Base-by-base conservation (phyloP, 1,140 invertebrate genomes). In the Cylas formicarius region DNA sequence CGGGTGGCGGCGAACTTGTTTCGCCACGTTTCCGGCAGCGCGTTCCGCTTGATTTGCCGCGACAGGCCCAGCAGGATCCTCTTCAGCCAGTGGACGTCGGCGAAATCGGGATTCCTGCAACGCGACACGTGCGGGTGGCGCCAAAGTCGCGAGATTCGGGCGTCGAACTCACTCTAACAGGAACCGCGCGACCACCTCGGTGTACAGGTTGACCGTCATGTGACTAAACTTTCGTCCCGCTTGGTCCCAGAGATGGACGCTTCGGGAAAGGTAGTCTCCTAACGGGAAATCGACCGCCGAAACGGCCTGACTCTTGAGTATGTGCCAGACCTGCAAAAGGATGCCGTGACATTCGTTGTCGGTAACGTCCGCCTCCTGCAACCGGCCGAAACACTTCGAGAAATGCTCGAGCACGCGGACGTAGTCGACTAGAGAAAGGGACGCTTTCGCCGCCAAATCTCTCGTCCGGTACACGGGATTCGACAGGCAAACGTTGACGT, bases 391-490 rank as follows among this genome's bases (percentile, higher is more conserved):
- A 31, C 69, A 49, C 28, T 60, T 56, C 14, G 46, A 44, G 6
- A 69, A 22, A 22, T 66, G 44, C n/a, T 28, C 24, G 3, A 48
- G n/a, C 10, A 60, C 27, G 38, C 66, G 62, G 14, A 57, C 50
- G 23, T 58, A 52, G 3, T 70, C 67, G 2, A 86, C 63, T 49
- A 88, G 61, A 19, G 81, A 71, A 18, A 75, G 71, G 7, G 83
- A 62, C 29, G 85, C 77, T 68, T 74, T 73, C 7, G 80, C 77
- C 34, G 81, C 73, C 43, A 86, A 62, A 54, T 77, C 67, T 56
- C 85, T 67, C 23, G 79, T 79, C 65, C 78, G 74, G 41, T 75
- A 70, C 34, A 79, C 73, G 47, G 68, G 63, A 63, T 78, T 76
- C 22, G 67, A 57, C n/a, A 70, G 65, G 56, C 77, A 80, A 21